Base-by-base conservation (phyloP, 2,797 vertebrate genomes). In the Pelodytes ibericus region DNA sequence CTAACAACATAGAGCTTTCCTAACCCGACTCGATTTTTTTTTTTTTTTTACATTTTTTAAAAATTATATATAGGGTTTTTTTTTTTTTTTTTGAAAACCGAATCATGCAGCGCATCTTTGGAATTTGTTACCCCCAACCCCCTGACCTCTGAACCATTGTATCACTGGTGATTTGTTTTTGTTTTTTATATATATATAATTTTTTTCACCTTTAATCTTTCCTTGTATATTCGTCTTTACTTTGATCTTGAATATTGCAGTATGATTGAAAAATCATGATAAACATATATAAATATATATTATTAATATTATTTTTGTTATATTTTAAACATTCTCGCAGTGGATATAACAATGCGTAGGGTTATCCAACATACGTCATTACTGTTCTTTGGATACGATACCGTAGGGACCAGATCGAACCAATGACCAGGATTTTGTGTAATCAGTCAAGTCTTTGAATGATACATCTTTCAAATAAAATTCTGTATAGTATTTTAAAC, bases 401-500 rank as follows among this genome's bases (percentile, higher is more conserved):
- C 22, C 2, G 36, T 57, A 65, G 75, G 75, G 65, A n/a, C 70
- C 70, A 73, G 68, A 68, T n/a, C 3, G 4, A 67, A 67, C 5
- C 16, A 47, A 49, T 30, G 36, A 22, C 56, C 2, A 16, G 29
- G 24, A 41, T 39, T 65, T 11, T 65, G 8, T 65, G 27, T 69
- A 53, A 69, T 56, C 26, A 33, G 61, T 73, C 56, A 41, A 47
- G 61, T 47, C 61, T 77, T 61, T 44, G 44, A 69, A 53, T 72
- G 57, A 51, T 16, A 29, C 20, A 49, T 71, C 68, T 78, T 72
- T 77, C 51, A 66, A 78, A 72, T 72, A 77, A 79, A 79, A 61
- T 7, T 70, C 59, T 72, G 70, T 68, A 62, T 78, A 67, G 47
- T 79, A 79, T 79, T 79, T 72, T 80, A 70, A 26, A 58, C 11